Evolutionary conservation across 1,140 invertebrate genomes (phyloP).

Genomic region (Chironomus tepperi): DNA sequence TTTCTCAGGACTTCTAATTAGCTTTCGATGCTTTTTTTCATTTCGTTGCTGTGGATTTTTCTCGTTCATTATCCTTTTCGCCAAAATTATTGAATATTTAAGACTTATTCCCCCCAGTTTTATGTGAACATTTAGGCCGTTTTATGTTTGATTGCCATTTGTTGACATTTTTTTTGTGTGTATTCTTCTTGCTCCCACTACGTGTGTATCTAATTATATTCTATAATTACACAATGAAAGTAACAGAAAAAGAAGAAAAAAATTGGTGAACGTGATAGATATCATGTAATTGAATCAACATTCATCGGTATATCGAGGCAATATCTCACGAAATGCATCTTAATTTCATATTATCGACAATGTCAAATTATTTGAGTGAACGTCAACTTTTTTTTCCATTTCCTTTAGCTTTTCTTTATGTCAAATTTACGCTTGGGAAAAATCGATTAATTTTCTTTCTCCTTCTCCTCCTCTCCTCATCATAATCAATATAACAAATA

Average conservation of each 20-base stretch:
- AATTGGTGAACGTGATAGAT: background rate
- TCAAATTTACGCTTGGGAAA: background rate
- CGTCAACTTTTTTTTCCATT: background rate
- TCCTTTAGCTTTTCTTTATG: background rate
- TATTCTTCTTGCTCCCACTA: no score
- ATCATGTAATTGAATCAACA: background rate
- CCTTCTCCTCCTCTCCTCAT: background rate
- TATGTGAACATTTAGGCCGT: background rate
- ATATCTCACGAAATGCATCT: background rate
- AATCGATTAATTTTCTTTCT: background rate
- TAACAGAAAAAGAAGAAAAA: background rate
- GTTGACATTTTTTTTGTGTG: background rate
- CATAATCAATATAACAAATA: no score
- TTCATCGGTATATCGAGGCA: background rate
- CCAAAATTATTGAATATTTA: background rate
- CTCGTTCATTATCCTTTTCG: background rate
- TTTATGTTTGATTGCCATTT: background rate
- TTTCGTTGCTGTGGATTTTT: background rate
- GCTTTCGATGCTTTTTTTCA: constrained; percentile 10
- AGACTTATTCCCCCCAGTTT: background rate
- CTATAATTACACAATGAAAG: constrained; percentile 15
- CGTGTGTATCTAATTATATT: background rate
- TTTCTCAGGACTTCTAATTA: background rate
- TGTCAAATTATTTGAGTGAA: background rate
- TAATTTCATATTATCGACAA: background rate